Evolutionary conservation across 2,797 vertebrate species (phyloP), one percentile per base, ranked within the genome.

Genomic region (Acanthis flammea): DNA sequence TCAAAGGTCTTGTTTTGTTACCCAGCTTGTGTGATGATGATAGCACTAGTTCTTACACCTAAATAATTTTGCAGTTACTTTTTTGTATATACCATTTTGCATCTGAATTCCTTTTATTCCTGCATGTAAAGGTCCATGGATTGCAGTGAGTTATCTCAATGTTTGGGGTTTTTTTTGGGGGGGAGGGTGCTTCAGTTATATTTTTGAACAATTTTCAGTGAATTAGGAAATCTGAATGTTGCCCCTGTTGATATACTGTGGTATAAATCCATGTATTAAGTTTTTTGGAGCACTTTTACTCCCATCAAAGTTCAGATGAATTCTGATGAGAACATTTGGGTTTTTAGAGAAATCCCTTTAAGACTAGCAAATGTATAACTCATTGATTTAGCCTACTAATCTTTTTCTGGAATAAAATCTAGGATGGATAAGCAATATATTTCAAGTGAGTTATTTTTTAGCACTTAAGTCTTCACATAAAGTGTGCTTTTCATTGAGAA

Each of bases 251-350:
- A 17, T 61, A 25, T 7, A 80, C 33, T 41, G 44, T 73, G 19
- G 22, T 72, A 54, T 94, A 63, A 75, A 61, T 78, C 21, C n/a
- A 50, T 47, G 25, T 81, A 41, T 88, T 74, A 63, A 42, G 23
- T 12, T 94, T 94, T 82, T 93, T 51, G 12, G 62, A 65, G 35
- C 37, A 16, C 74, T 89, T 88, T 62, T 30, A 42, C 19, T 92
- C 65, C 31, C 8, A 6, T 73, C 44, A 76, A 88, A 66, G 27
- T 65, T 61, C 39, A 67, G 19, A 76, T 93, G 37, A 35, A 53
- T 94, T 95, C 66, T 70, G 62, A 10, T 76, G 31, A 76, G 19
- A 80, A n/a, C 5, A 0, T 51, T 63, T 65, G 21, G 9, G 0
- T 0, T 60, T 88, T 84, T 84, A 58, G 60, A 72, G 63, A 82